Evolutionary conservation across 2,797 vertebrate genomes (phyloP), one percentile per base, ranked within the genome.

Genomic region (Urosaurus nigricauda): DNA sequence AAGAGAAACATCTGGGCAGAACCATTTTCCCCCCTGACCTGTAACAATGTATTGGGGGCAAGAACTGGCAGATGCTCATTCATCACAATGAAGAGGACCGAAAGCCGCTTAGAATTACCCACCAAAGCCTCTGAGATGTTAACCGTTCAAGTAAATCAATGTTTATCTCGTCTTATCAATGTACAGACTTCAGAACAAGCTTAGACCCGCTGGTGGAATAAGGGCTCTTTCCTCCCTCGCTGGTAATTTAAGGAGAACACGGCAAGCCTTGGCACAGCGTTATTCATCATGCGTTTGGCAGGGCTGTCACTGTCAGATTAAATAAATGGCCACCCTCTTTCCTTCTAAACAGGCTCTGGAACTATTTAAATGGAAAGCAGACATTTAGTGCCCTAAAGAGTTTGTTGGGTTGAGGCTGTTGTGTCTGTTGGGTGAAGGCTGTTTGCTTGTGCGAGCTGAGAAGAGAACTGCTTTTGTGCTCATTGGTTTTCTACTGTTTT

Each of bases 71-170:
- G 37, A 1, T n/a, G 37, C 94, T 90, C 86, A 89, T 93, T 84
- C 84, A 91, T 93, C 90, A 93, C 43, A 92, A 78, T 11, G 87
- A 89, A 89, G 85, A 91, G 92, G 91, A 78, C 6, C 65, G 78
- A 53, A 91, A 75, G n/a, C 63, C 35, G 71, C 86, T 94, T 84
- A 89, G 80, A 58, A 0, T 0, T 87, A 89, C 80, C 79, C 84
- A 63, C 58, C 65, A 12, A 83, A 86, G 74, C 63, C 47, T 85
- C 88, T 87, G 60, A 92, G 92, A 63, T 88, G 78, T 83, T 79
- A 93, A 82, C 0, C 0, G 86, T 83, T 65, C 47, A 87, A 83
- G 90, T 91, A 94, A 83, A 91, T 80, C 85, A 63, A 86, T 88
- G 83, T 9, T 24, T 70, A 73, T 68, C 88, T 77, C 65, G 58